phyloP scores from a whole-genome alignment of 2,797 vertebrate genomes.

The Echiichthys vipera region DNA sequence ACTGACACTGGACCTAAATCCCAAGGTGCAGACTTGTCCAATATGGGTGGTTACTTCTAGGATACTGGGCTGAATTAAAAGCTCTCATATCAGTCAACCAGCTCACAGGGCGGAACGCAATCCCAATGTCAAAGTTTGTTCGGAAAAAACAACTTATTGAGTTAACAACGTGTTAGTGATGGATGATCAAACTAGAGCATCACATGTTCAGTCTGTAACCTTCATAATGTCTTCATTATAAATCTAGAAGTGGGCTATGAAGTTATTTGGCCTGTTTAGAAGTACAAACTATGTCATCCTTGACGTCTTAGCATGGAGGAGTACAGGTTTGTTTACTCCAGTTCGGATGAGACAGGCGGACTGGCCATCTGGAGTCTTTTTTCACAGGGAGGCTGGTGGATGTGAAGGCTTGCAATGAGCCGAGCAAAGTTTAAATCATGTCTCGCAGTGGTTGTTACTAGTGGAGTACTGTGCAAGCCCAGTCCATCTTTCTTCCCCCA shows the following conservation, averaged over 20 bases:
- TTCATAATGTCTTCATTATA: conserved; percentile 2
- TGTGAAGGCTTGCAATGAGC: conserved; percentile 48
- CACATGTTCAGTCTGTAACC: neutral
- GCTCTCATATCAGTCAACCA: neutral
- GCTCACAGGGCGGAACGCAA: neutral
- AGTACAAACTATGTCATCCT: conserved; percentile 56
- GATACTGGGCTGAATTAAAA: neutral
- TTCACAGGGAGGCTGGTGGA: conserved; percentile 34
- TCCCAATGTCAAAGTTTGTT: neutral
- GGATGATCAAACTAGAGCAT: neutral
- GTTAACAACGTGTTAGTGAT: neutral
- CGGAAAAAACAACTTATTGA: neutral
- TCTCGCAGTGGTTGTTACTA: conserved; percentile 27
- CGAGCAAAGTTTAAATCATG: conserved; percentile 45
- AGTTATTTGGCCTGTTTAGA: conserved; percentile 57
- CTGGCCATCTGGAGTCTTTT: conserved; percentile 64
- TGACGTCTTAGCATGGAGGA: conserved; percentile 46
- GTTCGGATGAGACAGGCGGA: conserved; percentile 51
- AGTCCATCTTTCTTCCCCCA: conserved; percentile 8
- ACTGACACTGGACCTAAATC: neutral
- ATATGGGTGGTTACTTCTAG: neutral
- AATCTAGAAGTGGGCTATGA: conserved; percentile 48
- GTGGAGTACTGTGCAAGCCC: conserved; percentile 7
- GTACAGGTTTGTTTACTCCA: conserved; percentile 54
- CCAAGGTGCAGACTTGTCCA: neutral